Conservation (phyloP, 2,888 invertebrate species). For the Uropetala carovei region DNA sequence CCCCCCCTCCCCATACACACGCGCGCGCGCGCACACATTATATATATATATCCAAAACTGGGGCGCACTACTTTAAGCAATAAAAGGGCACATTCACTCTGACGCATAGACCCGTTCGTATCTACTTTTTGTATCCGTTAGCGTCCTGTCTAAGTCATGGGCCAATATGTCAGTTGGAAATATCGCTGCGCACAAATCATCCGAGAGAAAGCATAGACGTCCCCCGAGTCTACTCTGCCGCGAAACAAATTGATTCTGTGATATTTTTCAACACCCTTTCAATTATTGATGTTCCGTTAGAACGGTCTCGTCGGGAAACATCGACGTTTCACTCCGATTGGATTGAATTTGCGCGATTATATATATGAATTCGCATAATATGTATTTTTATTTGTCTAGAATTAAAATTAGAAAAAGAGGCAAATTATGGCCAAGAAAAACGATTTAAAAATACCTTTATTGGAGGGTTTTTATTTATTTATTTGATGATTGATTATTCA, state of each 20-base stretch:
- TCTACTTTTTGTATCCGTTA: conserved; percentile 1
- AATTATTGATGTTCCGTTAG: conserved; percentile 40
- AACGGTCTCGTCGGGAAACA: not conserved
- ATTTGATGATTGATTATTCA: no score
- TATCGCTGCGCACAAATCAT: conserved; percentile 37
- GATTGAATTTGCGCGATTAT: not conserved
- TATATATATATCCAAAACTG: no score
- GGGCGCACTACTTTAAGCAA: no score
- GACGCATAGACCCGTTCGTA: not conserved
- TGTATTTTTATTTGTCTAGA: not conserved
- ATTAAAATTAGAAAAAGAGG: no score
- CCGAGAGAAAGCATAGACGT: not conserved
- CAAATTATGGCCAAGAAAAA: no score
- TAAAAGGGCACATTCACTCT: not conserved
- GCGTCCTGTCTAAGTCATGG: not conserved
- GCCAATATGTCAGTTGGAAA: conserved; percentile 22
- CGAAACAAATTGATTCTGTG: conserved; percentile 50
- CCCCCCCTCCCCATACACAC: no score
- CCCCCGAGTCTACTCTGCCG: not conserved
- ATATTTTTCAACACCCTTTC: conserved; percentile 28
- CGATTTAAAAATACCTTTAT: no score
- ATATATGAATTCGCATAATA: not conserved
- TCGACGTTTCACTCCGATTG: not conserved
- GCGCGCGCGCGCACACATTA: no score
- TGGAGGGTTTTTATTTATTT: no score